Evolutionary conservation across 1,140 invertebrate species (phyloP).

Genomic region (Adelges cooleyi): DNA sequence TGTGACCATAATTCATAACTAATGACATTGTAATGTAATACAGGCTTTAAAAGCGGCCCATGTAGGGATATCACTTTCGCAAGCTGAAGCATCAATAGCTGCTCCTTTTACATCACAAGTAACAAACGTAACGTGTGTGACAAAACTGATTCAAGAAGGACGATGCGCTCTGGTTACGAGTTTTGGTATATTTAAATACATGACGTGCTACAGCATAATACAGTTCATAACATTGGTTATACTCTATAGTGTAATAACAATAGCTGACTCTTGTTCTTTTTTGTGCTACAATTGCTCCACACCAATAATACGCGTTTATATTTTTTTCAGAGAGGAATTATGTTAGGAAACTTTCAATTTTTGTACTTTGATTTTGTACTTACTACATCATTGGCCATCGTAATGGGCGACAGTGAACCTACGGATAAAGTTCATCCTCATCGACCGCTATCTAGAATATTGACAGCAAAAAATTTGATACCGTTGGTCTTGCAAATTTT

Average conservation of each 20-base stretch:
- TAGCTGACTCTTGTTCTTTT: no score
- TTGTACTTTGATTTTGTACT: conserved; percentile 74
- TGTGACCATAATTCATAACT: no score
- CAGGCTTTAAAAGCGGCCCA: conserved; percentile 78
- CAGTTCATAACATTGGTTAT: conserved; percentile 91
- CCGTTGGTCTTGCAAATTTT: conserved; percentile 47
- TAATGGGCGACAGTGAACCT: conserved; percentile 52
- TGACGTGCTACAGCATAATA: conserved; percentile 86
- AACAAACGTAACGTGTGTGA: conserved; percentile 77
- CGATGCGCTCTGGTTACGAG: conserved; percentile 84
- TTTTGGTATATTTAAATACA: conserved; percentile 93
- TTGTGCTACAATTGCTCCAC: no score
- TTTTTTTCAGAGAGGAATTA: conserved; percentile 31
- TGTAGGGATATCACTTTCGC: conserved; percentile 83
- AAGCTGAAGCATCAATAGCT: conserved; percentile 86
- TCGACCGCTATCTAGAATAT: conserved; percentile 37
- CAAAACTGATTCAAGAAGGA: conserved; percentile 68
- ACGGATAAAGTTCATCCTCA: conserved; percentile 34
- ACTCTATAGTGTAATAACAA: conserved; percentile 58
- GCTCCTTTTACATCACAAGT: conserved; percentile 87
- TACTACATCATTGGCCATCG: conserved; percentile 62
- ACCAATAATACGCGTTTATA: no score
- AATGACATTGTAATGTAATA: no score
- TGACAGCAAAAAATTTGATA: conserved; percentile 43
- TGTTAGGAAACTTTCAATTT: conserved; percentile 66